Percentiles rank a stretch among this genome's conserved stretches.
phyloP scores from a whole-genome alignment of 2,888 invertebrate species.

The Ethmia dodecea region DNA sequence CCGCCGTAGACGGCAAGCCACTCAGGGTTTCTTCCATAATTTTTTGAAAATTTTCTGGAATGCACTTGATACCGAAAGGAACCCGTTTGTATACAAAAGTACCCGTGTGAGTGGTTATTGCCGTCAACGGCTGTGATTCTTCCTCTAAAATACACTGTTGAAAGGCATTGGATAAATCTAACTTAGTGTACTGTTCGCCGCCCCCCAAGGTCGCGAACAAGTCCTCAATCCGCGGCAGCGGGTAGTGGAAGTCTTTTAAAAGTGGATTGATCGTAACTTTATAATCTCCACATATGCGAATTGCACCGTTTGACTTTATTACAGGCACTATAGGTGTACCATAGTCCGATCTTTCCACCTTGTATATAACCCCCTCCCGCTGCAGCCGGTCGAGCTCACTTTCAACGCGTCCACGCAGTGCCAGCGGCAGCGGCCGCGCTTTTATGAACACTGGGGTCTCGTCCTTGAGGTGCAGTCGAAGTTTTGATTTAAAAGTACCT shows the following conservation, averaged over 20 bases:
- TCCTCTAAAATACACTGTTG: constrained; percentile 1
- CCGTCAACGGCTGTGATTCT: constrained; percentile 7
- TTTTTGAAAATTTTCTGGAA: constrained; percentile 6
- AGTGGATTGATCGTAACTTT: constrained; percentile 4
- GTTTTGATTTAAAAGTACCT: no score
- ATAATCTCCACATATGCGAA: constrained; percentile 6
- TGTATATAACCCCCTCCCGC: constrained; percentile 5
- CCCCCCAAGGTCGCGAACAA: constrained; percentile 2
- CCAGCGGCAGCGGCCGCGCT: constrained; percentile 6
- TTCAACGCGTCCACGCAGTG: constrained; percentile 6
- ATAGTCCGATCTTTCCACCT: constrained; percentile 6
- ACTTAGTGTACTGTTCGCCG: constrained; percentile 3
- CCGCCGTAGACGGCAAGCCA: constrained; percentile 1
- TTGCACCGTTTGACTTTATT: constrained; percentile 2
- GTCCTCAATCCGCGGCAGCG: constrained; percentile 2
- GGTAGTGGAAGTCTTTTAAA: constrained; percentile 3
- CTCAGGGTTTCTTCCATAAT: constrained; percentile 1
- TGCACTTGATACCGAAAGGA: constrained; percentile 4
- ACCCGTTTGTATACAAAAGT: constrained; percentile 7
- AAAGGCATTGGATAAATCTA: constrained; percentile 9
- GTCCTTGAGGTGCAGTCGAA: not conserved
- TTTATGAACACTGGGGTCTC: constrained; percentile 1
- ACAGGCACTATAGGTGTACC: constrained; percentile 1
- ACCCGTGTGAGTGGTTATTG: constrained; percentile 8
- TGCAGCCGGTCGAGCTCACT: constrained; percentile 4